A percentile compares a stretch with the other conserved stretches of the same genome.
Conservation (phyloP, 2,888 invertebrate species). For the Pristionchus entomophagus region DNA sequence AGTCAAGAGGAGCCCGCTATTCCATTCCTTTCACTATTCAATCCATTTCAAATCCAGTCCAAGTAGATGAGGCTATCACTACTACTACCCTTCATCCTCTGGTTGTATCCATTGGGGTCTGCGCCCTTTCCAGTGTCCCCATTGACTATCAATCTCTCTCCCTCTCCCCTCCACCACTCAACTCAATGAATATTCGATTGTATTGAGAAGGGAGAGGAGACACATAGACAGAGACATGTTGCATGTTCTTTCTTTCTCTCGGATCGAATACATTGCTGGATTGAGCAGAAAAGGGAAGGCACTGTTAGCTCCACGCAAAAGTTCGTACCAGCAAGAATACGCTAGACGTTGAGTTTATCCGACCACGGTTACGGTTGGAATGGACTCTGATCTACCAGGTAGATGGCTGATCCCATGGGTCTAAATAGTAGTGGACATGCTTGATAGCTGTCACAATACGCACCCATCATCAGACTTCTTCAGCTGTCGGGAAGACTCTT, state of each 20-base stretch:
- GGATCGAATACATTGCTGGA: neutral
- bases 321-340: neutral
- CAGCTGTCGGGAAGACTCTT: slow-evolving; percentile 3
- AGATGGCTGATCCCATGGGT: neutral
- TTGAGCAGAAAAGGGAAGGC: neutral
- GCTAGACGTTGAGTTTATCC: neutral
- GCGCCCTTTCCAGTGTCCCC: neutral
- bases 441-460: slow-evolving; percentile 33
- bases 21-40: no score
- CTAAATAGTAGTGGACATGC: neutral
- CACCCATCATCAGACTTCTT: slow-evolving; percentile 8
- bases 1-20: neutral
- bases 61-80: neutral
- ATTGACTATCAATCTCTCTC: slow-evolving; percentile 21
- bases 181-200: slow-evolving; percentile 43
- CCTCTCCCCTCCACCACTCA: slow-evolving; percentile 6
- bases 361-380: no score
- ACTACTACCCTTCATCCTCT: neutral
- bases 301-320: neutral
- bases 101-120: neutral
- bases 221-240: slow-evolving; percentile 8
- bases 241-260: neutral
- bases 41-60: no score
- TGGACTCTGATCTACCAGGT: neutral
- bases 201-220: slow-evolving; percentile 9